Base-by-base conservation (phyloP, 1,140 invertebrate genomes). In the Ostrea edulis region DNA sequence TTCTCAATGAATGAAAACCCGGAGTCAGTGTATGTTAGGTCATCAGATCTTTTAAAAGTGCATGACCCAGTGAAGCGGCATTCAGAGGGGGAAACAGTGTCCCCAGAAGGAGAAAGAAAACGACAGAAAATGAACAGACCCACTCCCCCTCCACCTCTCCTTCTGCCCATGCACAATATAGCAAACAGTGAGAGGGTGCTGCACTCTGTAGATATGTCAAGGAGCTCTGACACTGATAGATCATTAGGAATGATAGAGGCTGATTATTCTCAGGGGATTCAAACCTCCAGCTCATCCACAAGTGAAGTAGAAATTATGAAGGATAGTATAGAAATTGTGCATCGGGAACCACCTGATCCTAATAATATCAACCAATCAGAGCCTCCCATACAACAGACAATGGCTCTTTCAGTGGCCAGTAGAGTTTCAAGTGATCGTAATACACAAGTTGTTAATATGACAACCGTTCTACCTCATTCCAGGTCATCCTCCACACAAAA, bases 311-410 rank as follows among this genome's bases (percentile, higher is more conserved):
- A 89, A 55, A 87, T 87, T 51, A 82, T 87, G 22, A 84, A 89
- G 58, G 89, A 89, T 52, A 86, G 89, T 83, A 54, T 89, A 25
- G 89, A 89, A 83, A 82, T 89, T 52, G 54, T 89, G n/a, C 89
- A 89, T n/a, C 87, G 86, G 29, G 86, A 89, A 81, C 86, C 89
- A 0, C 86, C 89, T 35, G 86, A 89, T 62, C 77, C 77, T 22
- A 86, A 89, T 65, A 77, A 82, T 51, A 68, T 71, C n/a, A 82
- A 71, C 35, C 58, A 85, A 82, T 82, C 68, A 22, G 71, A 58
- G 12, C 86, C 62, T 22, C n/a, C 86, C 22, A 51, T 87, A 54
- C 89, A 89, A 71, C 86, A 89, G 35, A 86, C 85, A 12, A 44
- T 89, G 52, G 54, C 83, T 29, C 85, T 89, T 11, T 87, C 89